Conservation (phyloP, 1,140 invertebrate genomes). For the Drosophila sechellia region DNA sequence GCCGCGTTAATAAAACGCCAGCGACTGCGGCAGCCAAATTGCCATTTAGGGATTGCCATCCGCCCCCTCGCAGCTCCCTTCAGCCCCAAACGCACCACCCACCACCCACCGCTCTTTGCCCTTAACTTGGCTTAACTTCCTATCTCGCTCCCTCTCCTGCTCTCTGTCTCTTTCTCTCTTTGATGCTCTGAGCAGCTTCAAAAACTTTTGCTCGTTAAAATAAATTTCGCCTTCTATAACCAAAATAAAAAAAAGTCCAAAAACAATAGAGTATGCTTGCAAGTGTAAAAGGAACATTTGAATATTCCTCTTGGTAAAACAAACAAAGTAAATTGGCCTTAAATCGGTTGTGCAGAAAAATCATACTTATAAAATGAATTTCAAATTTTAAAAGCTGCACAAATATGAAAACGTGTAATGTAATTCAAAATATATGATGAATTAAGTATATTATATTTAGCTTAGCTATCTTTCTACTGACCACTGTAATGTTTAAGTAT, state of each 20-base stretch:
- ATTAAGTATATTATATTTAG: no score
- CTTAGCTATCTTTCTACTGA: no score
- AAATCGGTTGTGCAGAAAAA: not conserved
- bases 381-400: no score
- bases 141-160: not conserved
- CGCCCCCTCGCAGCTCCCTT: not conserved
- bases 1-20: conserved; percentile 73
- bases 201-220: conserved; percentile 78
- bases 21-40: conserved; percentile 66
- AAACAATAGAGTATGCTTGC: not conserved
- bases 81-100: no score
- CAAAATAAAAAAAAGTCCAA: conserved; percentile 12
- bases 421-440: no score
- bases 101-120: not conserved
- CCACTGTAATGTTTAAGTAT: no score
- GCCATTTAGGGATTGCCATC: conserved; percentile 71
- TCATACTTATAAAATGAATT: no score
- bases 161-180: not conserved
- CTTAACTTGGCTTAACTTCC: conserved; percentile 22
- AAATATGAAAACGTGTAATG: no score
- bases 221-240: conserved; percentile 62
- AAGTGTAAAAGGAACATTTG: not conserved
- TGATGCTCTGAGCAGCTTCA: conserved; percentile 40
- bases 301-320: conserved; percentile 1
- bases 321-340: not conserved